Base-by-base conservation (phyloP, 2,888 invertebrate species). In the Spilarctia lutea region DNA sequence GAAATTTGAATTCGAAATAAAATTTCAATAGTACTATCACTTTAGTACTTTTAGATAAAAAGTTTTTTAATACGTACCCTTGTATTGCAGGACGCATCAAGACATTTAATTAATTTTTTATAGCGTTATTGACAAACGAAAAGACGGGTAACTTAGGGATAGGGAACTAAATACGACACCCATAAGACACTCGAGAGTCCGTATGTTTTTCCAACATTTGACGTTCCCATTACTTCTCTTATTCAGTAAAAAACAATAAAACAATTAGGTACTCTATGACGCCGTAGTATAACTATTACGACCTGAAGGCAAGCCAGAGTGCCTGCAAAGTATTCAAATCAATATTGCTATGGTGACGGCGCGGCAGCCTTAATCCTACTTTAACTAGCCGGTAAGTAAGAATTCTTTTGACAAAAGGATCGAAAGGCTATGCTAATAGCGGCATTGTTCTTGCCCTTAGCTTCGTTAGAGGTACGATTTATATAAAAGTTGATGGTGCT, bases 391-490 rank as follows among this genome's bases (percentile, higher is more conserved):
- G 63, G 33, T 45, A 35, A 60, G 42, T 39, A 67, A 65, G 48
- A 70, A 69, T 70, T 48, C 11, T 67, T 42, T 73, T 68, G 20
- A 42, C 56, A 73, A 72, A 76, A 79, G 60, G 79, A 76, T 56
- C 45, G 66, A n/a, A 65, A 78, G 79, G 67, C 75, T 70, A 77
- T 63, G 74, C 11, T 68, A 74, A 81, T 75, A 73, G n/a, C 13
- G 56, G 42, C 73, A 83, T 79, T 84, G 76, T 78, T 75, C 68
- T 35, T 77, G 71, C 68, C 71, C 77, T 77, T 77, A 72, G 70
- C 74, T 78, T 79, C 65, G 63, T 74, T 79, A 71, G 79, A 73
- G 70, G 72, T 77, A 83, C 76, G 75, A 80, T 80, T 72, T 74
- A 81, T 75, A 77, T 74, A 76, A 77, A 83, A 83, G 76, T 81